Evolutionary conservation across 2,113 vertebrate species (phyloP), one percentile per base, ranked within the genome.

Genomic region (Diadophis punctatus): DNA sequence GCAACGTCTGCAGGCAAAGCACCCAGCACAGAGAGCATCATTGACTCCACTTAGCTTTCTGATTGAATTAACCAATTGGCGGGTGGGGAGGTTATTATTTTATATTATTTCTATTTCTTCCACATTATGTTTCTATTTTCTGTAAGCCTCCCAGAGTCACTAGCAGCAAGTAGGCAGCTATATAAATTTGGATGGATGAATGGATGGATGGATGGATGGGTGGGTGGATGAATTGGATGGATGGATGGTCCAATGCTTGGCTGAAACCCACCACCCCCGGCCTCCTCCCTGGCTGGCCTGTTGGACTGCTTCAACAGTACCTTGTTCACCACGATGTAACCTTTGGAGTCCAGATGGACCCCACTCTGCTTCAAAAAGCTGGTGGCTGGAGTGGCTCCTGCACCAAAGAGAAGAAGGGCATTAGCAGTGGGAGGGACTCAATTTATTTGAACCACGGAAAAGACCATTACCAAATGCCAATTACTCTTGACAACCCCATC

Each of bases 241-340:
- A 27, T 58, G 56, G 2, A 9, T 25, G 8, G 60, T 74, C 18
- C 68, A 20, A 63, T 2, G 49, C 46, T 55, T 18, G 14, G 7
- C 7, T 1, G 14, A 58, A 8, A 1, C 2, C 2, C 1, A 8
- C 18, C 1, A 0, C 1, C 1, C 22, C 22, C 1, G 1, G 0
- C 10, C 23, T 23, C 22, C 39, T 23, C 22, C 74, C 68, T 39
- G 55, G 22, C 2, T 7, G 18, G 56, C 4, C 11, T 1, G 3
- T 0, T 88, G 9, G 11, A 30, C 89, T 30, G 0, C 0, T 25
- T 90, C 95, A 95, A 27, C 23, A 7, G 56, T 58, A 99, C 99
- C 98, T 99, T 99, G 96, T 98, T 99, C 94, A 99, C 99, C 3
- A 98, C 97, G 2, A 99, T 97, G 96, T 99, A 99, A 94, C 99